Evolutionary conservation across 2,113 vertebrate species (phyloP).

Genomic region (Pachypanchax playfairii): DNA sequence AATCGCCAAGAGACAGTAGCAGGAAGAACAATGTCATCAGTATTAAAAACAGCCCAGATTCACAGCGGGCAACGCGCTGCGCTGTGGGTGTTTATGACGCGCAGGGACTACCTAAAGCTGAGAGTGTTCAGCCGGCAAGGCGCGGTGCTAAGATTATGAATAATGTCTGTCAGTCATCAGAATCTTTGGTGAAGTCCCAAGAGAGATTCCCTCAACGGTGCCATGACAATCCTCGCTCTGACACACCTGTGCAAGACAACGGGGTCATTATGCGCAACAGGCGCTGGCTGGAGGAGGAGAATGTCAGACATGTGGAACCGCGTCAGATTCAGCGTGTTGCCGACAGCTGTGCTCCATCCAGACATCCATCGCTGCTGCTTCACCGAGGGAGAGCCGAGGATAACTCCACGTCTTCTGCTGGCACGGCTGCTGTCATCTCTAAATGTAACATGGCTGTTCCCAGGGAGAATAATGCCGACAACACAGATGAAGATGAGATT

Average conservation of each 20-base stretch:
- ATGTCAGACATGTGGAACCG: slow-evolving; percentile 65
- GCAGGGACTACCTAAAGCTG: slow-evolving; percentile 70
- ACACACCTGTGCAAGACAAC: slow-evolving; percentile 77
- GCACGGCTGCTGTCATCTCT: slow-evolving; percentile 29
- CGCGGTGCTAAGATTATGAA: slow-evolving; percentile 69
- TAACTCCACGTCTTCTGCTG: slow-evolving; percentile 50
- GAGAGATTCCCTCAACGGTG: slow-evolving; percentile 68
- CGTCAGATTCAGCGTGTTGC: slow-evolving; percentile 61
- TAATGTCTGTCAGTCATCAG: slow-evolving; percentile 69
- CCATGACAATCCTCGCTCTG: slow-evolving; percentile 58
- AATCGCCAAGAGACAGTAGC: slow-evolving; percentile 57
- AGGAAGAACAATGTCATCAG: slow-evolving; percentile 70
- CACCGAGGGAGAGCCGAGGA: slow-evolving; percentile 48
- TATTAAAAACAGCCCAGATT: slow-evolving; percentile 78
- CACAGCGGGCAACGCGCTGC: slow-evolving; percentile 66
- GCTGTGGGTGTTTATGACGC: slow-evolving; percentile 62
- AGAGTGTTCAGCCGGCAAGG: slow-evolving; percentile 53
- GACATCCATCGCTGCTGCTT: slow-evolving; percentile 59
- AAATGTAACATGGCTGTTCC: slow-evolving; percentile 25
- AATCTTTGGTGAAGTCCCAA: slow-evolving; percentile 66
- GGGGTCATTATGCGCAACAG: slow-evolving; percentile 78
- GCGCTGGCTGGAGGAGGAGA: slow-evolving; percentile 74
- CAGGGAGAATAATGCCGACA: slow-evolving; percentile 71
- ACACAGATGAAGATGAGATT: slow-evolving; percentile 82
- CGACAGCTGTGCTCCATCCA: slow-evolving; percentile 65